A percentile compares a stretch with the other conserved stretches of the same genome.
Conservation (phyloP, 1,140 invertebrate species). For the Arion vulgaris region DNA sequence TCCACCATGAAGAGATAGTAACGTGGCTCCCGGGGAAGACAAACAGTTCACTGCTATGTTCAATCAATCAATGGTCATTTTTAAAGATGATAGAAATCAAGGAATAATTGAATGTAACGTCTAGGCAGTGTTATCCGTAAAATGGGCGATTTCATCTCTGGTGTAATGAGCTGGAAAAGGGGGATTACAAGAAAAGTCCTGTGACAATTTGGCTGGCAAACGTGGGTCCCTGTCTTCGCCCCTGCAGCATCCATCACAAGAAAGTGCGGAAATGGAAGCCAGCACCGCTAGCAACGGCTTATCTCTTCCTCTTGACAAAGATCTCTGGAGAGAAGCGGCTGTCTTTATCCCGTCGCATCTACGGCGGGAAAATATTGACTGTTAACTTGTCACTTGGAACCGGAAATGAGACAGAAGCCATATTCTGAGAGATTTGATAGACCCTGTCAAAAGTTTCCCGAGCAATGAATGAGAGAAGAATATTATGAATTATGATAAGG, state of each 20-base stretch:
- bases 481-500: background rate
- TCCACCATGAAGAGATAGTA: background rate
- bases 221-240: slow-evolving; percentile 12
- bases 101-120: slow-evolving; percentile 22
- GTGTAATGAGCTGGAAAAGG: slow-evolving; percentile 20
- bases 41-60: background rate
- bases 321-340: background rate
- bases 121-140: background rate
- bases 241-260: slow-evolving; percentile 33
- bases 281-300: slow-evolving; percentile 19
- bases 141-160: slow-evolving; percentile 6
- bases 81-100: background rate
- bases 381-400: slow-evolving; percentile 35
- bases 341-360: slow-evolving; percentile 18
- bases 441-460: background rate
- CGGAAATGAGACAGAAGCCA: slow-evolving; percentile 40
- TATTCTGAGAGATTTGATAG: slow-evolving; percentile 28
- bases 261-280: slow-evolving; percentile 31
- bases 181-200: slow-evolving; percentile 26
- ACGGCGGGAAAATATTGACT: slow-evolving; percentile 40
- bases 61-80: slow-evolving; percentile 14
- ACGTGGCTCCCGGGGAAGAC: background rate
- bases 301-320: background rate
- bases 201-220: slow-evolving; percentile 37
- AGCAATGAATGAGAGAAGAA: background rate